Evolutionary conservation across 2,888 invertebrate genomes (phyloP), one percentile per base, ranked within the genome.

Genomic region (Stegophylla sp.): DNA sequence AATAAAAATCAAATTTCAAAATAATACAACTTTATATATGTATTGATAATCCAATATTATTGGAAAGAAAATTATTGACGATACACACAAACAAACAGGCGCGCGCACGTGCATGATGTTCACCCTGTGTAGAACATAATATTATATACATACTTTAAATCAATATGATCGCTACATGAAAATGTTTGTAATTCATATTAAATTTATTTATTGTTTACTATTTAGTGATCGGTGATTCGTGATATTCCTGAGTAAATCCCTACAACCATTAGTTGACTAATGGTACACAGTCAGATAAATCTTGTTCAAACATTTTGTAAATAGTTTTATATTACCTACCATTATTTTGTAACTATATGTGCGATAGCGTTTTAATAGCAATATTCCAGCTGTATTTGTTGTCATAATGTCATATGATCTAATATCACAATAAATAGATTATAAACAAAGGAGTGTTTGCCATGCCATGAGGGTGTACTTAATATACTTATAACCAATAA

Each of bases 311-410:
- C 63, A 74, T 63, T 59, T 45, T n/a, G 45, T 45, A n/a, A 20
- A 20, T 13, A n/a, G 64, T 75, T 64, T 64, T 51, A 75, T 64
- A 51, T 75, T 75, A 75, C 64, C 15, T 75, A 75, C 64, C 15
- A 15, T 71, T 53, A 75, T 75, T 75, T 45, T 3, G 59, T 45
- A 59, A 51, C 69, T 53, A 71, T 71, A 20, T 13, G 17, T 51
- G 63, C 63, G 34, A 23, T 28, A 75, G 75, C 20, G 51, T 34
- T 41, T 28, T 45, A 34, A 48, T 26, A 61, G 34, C 20, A 51
- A 17, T 48, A 63, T 75, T 53, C n/a, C 64, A 75, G 75, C 64
- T 75, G 75, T 63, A 41, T 64, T 75, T 75, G 51, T 41, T 69
- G 17, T 75, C 41, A 23, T 64, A 28, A 64, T 41, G 41, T 56